Conservation (phyloP, 2,113 vertebrate genomes). For the Psittacula cyanocephala region DNA sequence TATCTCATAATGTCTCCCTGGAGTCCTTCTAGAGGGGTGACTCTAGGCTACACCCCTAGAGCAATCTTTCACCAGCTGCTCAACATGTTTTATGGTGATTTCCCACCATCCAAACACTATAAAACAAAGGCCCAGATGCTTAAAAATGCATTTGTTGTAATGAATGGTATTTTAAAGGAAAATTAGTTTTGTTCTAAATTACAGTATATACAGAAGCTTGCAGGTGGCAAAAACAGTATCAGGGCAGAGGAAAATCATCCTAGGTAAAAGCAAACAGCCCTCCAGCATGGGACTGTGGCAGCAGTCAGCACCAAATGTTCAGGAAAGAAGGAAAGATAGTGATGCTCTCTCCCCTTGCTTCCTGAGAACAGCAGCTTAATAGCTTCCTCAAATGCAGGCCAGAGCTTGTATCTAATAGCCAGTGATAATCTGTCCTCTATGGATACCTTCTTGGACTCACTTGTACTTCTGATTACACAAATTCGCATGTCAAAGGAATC, state of each 20-base stretch:
- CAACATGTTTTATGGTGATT: neutral
- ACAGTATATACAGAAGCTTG: neutral
- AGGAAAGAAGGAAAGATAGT: neutral
- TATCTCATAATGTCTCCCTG: neutral
- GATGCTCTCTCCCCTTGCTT: neutral
- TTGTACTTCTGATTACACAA: neutral
- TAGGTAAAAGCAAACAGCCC: neutral
- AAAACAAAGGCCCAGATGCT: neutral
- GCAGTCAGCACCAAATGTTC: neutral
- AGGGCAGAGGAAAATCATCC: neutral
- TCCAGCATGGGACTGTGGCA: neutral
- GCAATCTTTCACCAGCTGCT: neutral
- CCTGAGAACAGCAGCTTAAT: accelerated
- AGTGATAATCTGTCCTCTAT: neutral
- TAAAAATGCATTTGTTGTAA: neutral
- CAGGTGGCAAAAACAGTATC: neutral
- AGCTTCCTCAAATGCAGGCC: neutral
- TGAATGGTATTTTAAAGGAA: neutral
- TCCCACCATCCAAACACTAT: neutral
- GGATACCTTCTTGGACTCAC: neutral
- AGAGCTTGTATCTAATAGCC: neutral
- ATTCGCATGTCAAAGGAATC: neutral
- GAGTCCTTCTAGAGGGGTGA: neutral
- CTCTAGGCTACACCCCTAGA: neutral
- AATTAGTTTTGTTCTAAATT: neutral